Evolutionary conservation across 2,113 vertebrate genomes (phyloP).

Genomic region (Benitochromis conjunctus): DNA sequence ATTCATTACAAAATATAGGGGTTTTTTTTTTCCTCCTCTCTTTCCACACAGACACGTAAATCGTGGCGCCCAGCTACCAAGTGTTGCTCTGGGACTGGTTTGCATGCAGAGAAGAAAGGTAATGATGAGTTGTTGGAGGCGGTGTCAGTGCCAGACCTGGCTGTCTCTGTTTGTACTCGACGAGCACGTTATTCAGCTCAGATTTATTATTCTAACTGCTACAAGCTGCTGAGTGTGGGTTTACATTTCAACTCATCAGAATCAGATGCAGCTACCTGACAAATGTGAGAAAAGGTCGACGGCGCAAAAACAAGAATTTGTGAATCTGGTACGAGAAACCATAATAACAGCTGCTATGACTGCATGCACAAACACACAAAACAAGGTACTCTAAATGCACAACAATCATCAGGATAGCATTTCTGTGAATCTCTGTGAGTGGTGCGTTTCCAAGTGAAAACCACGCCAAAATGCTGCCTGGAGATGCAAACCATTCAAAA

Average conservation of each 20-base stretch:
- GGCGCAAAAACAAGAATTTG: background rate
- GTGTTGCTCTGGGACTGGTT: slow-evolving; percentile 52
- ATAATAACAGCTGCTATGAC: background rate
- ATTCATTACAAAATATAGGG: slow-evolving; percentile 84
- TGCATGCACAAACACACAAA: background rate
- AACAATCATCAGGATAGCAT: background rate
- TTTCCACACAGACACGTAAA: slow-evolving; percentile 29
- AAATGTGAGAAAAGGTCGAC: background rate
- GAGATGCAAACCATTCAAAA: background rate
- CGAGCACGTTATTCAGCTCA: background rate
- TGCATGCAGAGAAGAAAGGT: slow-evolving; percentile 58
- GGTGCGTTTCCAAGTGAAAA: background rate
- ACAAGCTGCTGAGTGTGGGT: background rate
- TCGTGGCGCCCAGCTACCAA: slow-evolving; percentile 16
- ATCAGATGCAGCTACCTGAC: background rate
- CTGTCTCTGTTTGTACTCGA: slow-evolving; percentile 26
- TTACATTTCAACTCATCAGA: background rate
- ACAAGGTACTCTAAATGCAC: background rate
- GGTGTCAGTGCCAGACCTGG: slow-evolving; percentile 42
- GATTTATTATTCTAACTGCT: slow-evolving; percentile 34
- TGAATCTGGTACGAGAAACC: background rate
- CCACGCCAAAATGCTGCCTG: background rate
- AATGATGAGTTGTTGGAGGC: slow-evolving; percentile 55
- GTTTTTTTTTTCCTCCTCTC: slow-evolving; percentile 15
- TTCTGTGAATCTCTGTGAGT: background rate